Percentiles rank a stretch among this genome's conserved stretches.
These are phyloP conservation scores for Volucella inflata DNA, from an alignment of 2,888 invertebrate genomes.

Conservation along the genomic window DNA sequence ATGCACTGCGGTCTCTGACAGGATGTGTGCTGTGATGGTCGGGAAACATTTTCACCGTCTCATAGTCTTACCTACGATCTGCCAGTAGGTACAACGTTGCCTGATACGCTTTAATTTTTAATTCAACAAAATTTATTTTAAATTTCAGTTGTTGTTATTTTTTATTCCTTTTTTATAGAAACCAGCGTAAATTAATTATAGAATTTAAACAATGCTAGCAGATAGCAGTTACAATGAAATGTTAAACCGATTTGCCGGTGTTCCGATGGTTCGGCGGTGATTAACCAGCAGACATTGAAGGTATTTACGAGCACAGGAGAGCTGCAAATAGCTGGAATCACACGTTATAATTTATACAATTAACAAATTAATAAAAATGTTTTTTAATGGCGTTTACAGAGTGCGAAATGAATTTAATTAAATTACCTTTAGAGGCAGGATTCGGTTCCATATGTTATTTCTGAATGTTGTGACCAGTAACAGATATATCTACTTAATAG, in stretches of 20 bases:
- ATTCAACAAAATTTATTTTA: constrained; percentile 41
- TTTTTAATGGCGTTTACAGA: neutral
- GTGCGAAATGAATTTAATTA: constrained; percentile 50
- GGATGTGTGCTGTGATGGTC: neutral
- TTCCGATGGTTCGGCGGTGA: neutral
- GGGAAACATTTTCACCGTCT: constrained; percentile 1
- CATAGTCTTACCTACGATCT: too few species aligned
- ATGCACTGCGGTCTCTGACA: constrained; percentile 9
- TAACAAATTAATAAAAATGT: constrained; percentile 15
- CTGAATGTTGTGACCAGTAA: too few species aligned
- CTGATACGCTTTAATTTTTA: constrained; percentile 41
- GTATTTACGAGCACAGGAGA: too few species aligned
- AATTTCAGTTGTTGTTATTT: too few species aligned
- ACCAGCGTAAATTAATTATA: constrained; percentile 23
- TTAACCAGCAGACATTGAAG: neutral
- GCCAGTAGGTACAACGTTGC: neutral
- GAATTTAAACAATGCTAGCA: constrained; percentile 40
- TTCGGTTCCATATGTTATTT: too few species aligned
- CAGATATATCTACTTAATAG: too few species aligned
- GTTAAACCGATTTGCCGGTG: constrained; percentile 1
- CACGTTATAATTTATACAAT: constrained; percentile 1
- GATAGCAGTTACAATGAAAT: neutral
- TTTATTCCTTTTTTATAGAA: constrained; percentile 26
- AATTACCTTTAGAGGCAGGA: neutral
- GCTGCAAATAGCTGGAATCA: neutral